Evolutionary conservation across 2,888 invertebrate genomes (phyloP).

Genomic region (Rotaria magnacalcarata): DNA sequence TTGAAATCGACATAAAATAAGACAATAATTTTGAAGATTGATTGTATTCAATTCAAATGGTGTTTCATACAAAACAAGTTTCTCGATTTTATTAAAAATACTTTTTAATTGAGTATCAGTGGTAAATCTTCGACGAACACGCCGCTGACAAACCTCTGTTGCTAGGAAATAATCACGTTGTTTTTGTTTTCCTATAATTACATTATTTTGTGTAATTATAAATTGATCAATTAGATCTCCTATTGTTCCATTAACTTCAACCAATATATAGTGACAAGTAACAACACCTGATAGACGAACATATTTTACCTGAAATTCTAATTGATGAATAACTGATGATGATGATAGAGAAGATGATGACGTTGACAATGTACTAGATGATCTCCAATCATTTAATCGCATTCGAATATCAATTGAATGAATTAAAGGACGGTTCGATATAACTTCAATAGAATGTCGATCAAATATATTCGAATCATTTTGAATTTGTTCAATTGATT

Average conservation of each 20-base stretch:
- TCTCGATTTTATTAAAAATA: not conserved
- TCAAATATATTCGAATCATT: not conserved
- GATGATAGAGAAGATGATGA: not conserved
- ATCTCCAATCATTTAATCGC: not conserved
- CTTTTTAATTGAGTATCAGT: not conserved
- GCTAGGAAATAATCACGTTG: not conserved
- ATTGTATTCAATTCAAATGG: not conserved
- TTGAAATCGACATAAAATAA: not conserved
- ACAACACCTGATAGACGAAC: not conserved
- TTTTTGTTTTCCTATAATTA: not conserved
- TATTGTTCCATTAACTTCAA: not conserved
- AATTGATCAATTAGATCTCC: not conserved
- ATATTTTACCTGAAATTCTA: conserved; percentile 3
- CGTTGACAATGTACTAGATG: not conserved
- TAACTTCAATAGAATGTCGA: not conserved
- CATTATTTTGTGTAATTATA: not conserved
- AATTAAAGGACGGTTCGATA: not conserved
- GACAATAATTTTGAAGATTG: not conserved
- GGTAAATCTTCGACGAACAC: not conserved
- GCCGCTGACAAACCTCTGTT: not conserved
- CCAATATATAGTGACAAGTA: not conserved
- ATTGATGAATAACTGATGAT: not conserved
- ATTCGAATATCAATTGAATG: not conserved
- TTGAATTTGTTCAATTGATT: not conserved
- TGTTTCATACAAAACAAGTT: not conserved